phyloP scores from a whole-genome alignment of 2,888 invertebrate genomes.

The Cremastinae sp. region DNA sequence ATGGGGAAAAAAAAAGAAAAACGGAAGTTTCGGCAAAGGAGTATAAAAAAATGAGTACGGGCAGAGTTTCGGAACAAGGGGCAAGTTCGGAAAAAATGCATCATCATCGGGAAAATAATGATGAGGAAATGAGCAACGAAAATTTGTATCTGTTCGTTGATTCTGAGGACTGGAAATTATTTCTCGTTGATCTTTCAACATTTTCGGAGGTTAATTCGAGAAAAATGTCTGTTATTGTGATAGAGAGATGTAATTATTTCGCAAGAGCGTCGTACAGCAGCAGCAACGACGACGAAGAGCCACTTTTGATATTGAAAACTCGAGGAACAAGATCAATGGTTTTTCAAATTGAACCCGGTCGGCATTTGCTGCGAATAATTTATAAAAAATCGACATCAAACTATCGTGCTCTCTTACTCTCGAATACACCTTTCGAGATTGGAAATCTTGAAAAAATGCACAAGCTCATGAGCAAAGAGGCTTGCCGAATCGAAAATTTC shows the following conservation, averaged over 20 bases:
- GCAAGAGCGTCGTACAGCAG: no score
- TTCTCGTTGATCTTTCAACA: constrained; percentile 64
- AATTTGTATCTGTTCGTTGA: constrained; percentile 70
- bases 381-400: no score
- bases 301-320: constrained; percentile 39
- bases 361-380: constrained; percentile 67
- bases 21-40: constrained; percentile 25
- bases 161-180: constrained; percentile 66
- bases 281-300: no score
- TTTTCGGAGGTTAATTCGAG: not conserved
- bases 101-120: constrained; percentile 49
- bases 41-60: constrained; percentile 24
- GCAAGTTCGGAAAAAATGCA: constrained; percentile 8
- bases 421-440: constrained; percentile 67
- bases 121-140: constrained; percentile 61
- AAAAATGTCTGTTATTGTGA: constrained; percentile 51
- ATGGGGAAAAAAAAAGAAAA: constrained; percentile 26
- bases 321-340: constrained; percentile 64
- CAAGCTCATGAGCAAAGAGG: constrained; percentile 67
- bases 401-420: constrained; percentile 63
- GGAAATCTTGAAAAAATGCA: constrained; percentile 67
- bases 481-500: constrained; percentile 55
- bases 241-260: constrained; percentile 66
- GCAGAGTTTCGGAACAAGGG: not conserved
- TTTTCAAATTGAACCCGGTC: constrained; percentile 67